Base-by-base conservation (phyloP, 2,888 invertebrate species). In the Digitonthophagus gazella region DNA sequence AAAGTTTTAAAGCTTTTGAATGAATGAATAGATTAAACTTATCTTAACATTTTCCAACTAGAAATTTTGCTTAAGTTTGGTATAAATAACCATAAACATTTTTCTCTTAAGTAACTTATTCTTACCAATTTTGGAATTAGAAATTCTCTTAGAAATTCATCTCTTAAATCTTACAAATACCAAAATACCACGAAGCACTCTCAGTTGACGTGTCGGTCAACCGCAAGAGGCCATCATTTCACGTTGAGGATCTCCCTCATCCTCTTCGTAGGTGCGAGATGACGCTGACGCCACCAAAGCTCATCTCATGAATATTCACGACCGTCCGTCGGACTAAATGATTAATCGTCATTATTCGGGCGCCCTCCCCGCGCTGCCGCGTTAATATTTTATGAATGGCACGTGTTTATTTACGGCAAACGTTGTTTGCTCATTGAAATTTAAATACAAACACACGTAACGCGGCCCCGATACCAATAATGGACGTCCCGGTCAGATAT, bases 321-420 rank as follows among this genome's bases (percentile, higher is more conserved):
- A 75, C 76, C 73, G 73, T 75, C 76, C 74, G 73, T 75, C 75
- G 75, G 78, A 78, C 78, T 80, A 79, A 82, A 82, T 81, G 80
- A 82, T 82, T 81, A 81, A 82, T 82, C 79, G 78, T 80, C 80
- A 80, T 81, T 81, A 82, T 79, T 79, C 78, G 76, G 79, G 79
- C 78, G 79, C 56, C 19, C 76, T 79, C 79, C 78, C 76, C 79
- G 79, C 78, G 79, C 56, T 15, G 76, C 75, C 77, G 74, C 75
- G 78, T 81, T 80, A 81, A 82, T 81, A 80, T 80, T 81, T 81
- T 80, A 80, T 80, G 79, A 76, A 79, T 76, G 79, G 78, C 80
- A 79, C 76, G 78, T 78, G 80, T 80, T 80, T 80, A 78, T 80
- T 78, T 78, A 80, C 78, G 77, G 76, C 74, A 74, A 75, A 75